These are phyloP conservation scores for Diplazon laetatorius DNA, from an alignment of 2,888 invertebrate species.

Conservation along the genomic window DNA sequence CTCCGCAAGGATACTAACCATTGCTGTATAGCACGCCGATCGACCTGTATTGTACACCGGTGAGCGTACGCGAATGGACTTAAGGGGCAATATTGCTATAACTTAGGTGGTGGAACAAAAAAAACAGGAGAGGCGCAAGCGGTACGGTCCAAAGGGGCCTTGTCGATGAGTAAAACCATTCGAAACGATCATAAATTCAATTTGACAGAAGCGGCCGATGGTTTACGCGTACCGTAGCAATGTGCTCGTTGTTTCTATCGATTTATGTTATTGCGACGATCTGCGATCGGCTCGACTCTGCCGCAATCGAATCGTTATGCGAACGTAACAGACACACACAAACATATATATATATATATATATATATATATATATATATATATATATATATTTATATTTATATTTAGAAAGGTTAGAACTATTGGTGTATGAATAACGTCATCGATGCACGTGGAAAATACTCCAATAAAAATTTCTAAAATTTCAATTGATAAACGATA, in stretches of 20 bases:
- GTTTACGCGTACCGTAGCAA: conserved; percentile 63
- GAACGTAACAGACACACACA: conserved; percentile 47
- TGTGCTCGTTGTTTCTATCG: conserved; percentile 58
- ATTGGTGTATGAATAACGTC: too few species aligned
- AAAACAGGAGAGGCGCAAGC: conserved; percentile 44
- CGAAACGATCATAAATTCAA: conserved; percentile 69
- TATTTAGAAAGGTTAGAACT: too few species aligned
- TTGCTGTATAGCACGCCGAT: not conserved
- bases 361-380: too few species aligned
- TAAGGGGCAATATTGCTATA: conserved; percentile 24
- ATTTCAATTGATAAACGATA: too few species aligned
- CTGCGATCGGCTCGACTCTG: conserved; percentile 25
- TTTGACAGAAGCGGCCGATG: conserved; percentile 66
- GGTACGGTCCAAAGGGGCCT: conserved; percentile 63
- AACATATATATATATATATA: too few species aligned
- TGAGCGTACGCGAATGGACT: conserved; percentile 4
- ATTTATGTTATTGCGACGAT: conserved; percentile 62
- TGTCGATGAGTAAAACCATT: conserved; percentile 65
- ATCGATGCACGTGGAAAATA: too few species aligned
- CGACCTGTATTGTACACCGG: conserved; percentile 11
- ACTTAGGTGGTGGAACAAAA: conserved; percentile 21
- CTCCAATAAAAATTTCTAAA: too few species aligned
- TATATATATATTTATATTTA: too few species aligned
- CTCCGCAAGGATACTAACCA: conserved; percentile 23
- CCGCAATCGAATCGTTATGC: conserved; percentile 41